phyloP scores from a whole-genome alignment of 2,113 vertebrate genomes.

The Struthidea cinerea region DNA sequence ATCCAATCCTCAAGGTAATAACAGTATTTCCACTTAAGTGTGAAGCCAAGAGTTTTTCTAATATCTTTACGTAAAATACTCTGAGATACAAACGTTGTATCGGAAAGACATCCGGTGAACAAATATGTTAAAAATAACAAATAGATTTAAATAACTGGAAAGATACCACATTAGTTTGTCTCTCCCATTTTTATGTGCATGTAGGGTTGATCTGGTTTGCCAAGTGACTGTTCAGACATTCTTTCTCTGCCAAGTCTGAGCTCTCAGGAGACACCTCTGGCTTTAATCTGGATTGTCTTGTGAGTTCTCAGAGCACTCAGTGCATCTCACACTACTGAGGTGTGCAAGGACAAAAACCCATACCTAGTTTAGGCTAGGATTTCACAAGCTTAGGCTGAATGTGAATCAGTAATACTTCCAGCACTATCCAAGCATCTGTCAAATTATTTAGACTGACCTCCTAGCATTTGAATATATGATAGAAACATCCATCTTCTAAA shows the following conservation, averaged over 20 bases:
- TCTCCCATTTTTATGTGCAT: background rate
- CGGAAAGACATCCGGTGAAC: background rate
- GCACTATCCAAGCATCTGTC: background rate
- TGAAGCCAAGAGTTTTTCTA: background rate
- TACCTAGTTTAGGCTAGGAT: background rate
- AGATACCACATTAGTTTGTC: background rate
- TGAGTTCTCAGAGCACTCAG: background rate
- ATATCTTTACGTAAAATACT: background rate
- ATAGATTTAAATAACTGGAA: background rate
- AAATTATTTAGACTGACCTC: background rate
- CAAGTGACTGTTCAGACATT: background rate
- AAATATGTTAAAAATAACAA: conserved; percentile 14
- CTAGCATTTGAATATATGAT: background rate
- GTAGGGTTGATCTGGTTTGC: background rate
- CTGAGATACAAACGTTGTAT: background rate
- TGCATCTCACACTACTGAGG: background rate
- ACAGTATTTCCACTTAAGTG: background rate
- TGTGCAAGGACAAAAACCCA: background rate
- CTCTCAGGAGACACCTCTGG: background rate
- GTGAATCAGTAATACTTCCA: background rate
- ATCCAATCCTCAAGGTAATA: background rate
- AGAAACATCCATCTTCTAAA: background rate
- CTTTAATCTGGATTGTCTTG: background rate
- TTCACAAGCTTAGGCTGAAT: background rate
- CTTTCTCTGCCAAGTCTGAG: background rate